Evolutionary conservation across 2,797 vertebrate species (phyloP).

Genomic region (Mustela erminea): DNA sequence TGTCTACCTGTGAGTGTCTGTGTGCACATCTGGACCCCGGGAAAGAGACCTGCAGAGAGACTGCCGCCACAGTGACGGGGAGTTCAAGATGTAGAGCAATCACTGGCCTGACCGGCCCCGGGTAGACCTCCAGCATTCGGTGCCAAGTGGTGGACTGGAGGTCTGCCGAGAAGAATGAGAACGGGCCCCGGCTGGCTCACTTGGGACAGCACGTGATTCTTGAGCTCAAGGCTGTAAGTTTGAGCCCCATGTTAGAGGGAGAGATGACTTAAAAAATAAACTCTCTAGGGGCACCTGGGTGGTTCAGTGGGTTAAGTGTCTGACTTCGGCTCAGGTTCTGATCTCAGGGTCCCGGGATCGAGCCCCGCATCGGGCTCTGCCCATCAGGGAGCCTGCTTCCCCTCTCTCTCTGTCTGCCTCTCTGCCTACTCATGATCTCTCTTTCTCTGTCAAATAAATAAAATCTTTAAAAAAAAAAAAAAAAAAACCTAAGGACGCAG

Average conservation of each 20-base stretch:
- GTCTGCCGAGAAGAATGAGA: neutral
- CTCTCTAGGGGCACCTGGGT: neutral
- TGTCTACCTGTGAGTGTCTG: neutral
- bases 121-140: neutral
- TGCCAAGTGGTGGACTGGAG: neutral
- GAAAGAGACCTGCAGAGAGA: neutral
- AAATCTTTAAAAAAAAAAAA: no score
- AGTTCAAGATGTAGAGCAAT: neutral
- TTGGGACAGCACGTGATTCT: neutral
- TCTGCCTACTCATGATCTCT: no score
- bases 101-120: neutral
- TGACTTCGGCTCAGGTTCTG: no score
- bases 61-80: fast-evolving
- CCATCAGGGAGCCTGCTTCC: no score
- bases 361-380: no score
- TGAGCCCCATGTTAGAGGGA: neutral
- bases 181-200: fast-evolving
- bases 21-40: neutral
- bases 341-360: no score
- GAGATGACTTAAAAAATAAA: neutral
- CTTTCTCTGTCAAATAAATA: no score
- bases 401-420: no score
- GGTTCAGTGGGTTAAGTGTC: no score
- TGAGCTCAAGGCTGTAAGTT: neutral
- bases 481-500: no score